Base-by-base conservation (phyloP, 2,888 invertebrate genomes). In the Cataglyphis albicans region DNA sequence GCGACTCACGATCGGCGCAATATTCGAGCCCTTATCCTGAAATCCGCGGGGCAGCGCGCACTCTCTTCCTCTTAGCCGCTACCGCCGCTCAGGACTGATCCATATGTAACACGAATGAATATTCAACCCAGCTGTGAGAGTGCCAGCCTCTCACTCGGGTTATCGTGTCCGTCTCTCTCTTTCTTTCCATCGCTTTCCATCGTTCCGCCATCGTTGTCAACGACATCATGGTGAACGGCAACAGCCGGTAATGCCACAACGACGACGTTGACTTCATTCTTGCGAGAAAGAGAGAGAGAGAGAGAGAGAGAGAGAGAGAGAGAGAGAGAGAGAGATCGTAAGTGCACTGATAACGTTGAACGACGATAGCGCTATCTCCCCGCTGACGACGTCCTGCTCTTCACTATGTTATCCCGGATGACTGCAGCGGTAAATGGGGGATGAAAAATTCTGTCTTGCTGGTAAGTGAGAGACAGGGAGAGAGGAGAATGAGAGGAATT, bases 31-130 rank as follows among this genome's bases (percentile, higher is more conserved):
- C 86, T 88, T 85, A 84, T 68, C 81, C 86, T 73, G 84, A 52
- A 86, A 87, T 84, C 85, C 83, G 84, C 84, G 81, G 35, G 86
- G 70, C 86, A 75, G 61, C 68, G 81, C 59, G 76, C 75, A 83
- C 86, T 83, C 87, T 75, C 86, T 84, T 86, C 83, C 88, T 87
- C 91, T 86, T 86, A 84, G 84, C 86, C 86, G 84, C 87, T 75
- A 86, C 83, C 83, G 84, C 65, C 88, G 84, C 92, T 92, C 92
- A 89, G 88, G 90, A 92, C 92, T 94, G 93, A 94, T 94, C 94
- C 94, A 94, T 93, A 94, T 94, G 94, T 94, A 94, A 94, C 94
- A 84, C 91, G 92, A 94, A 94, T 94, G 94, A 94, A 94, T 94
- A 94, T 94, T 94, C 94, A 94, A 93, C 91, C 91, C 78, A 89